Conservation (phyloP, 2,888 invertebrate genomes). For the Platypus cylindrus region DNA sequence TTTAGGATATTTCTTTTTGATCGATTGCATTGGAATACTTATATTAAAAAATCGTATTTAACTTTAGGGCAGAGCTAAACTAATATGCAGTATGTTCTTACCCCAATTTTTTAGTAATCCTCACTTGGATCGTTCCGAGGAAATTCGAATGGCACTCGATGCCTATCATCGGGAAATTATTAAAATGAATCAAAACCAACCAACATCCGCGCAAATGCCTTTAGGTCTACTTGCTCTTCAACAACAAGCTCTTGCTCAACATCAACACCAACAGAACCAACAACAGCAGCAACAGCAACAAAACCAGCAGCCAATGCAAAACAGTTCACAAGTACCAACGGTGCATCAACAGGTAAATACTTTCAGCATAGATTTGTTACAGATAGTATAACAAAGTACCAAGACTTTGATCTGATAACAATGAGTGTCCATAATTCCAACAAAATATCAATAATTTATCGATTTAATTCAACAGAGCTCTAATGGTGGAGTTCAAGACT, state of each 20-base stretch:
- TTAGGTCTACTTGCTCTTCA: conserved; percentile 62
- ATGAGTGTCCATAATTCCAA: not conserved
- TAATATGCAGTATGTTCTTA: conserved; percentile 61
- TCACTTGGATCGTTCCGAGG: conserved; percentile 60
- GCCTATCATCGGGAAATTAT: conserved; percentile 89
- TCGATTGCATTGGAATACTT: not conserved
- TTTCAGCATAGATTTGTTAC: not conserved
- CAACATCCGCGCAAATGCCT: conserved; percentile 44
- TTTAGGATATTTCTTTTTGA: no score
- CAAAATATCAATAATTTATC: not conserved
- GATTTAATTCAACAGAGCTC: conserved; percentile 21
- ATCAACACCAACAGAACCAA: conserved; percentile 42
- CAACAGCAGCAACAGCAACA: conserved; percentile 47
- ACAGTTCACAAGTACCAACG: not conserved
- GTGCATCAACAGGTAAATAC: conserved; percentile 7
- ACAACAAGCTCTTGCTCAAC: conserved; percentile 49
- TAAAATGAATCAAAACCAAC: conserved; percentile 56
- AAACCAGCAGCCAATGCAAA: conserved; percentile 35
- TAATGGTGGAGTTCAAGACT: conserved; percentile 66
- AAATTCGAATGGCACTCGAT: conserved; percentile 78
- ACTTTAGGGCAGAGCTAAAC: conserved; percentile 33
- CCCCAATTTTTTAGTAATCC: conserved; percentile 67
- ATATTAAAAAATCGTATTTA: not conserved
- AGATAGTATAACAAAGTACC: not conserved
- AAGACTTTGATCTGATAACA: no score